These are phyloP conservation scores for Euphysa ruthae DNA, from an alignment of 30 jellyfish, hydroid and myxozoan genomes.

Conservation along the genomic window DNA sequence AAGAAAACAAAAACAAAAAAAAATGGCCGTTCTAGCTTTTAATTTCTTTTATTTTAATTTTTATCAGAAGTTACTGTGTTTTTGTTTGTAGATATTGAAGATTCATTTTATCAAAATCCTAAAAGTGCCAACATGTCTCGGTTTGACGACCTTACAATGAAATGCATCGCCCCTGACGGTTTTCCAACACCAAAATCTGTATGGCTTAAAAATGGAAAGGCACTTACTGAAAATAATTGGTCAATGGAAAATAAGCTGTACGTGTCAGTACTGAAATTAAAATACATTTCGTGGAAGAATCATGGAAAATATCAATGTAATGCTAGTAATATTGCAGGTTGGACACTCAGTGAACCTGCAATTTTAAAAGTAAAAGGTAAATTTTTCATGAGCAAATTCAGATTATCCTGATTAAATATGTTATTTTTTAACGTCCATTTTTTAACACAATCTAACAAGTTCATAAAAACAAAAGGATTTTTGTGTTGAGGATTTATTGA, in stretches of 20 bases:
- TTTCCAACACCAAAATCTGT: conserved; percentile 58
- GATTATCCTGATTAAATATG: too few species aligned
- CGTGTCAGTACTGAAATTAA: neutral
- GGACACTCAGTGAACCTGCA: neutral
- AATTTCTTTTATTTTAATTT: too few species aligned
- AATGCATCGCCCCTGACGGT: conserved; percentile 26
- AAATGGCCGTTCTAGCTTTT: too few species aligned
- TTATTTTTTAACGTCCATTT: too few species aligned
- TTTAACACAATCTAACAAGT: too few species aligned
- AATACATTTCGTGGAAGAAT: neutral
- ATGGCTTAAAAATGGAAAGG: conserved; percentile 31
- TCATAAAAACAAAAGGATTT: too few species aligned
- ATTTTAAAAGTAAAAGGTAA: neutral
- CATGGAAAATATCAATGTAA: conserved; percentile 1
- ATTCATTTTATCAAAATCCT: neutral
- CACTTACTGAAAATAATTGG: neutral
- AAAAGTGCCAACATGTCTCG: neutral
- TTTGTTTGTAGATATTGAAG: conserved; percentile 36
- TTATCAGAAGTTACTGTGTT: neutral
- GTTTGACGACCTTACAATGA: neutral
- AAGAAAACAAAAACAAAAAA: too few species aligned
- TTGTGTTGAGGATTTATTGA: too few species aligned
- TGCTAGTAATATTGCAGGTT: conserved; percentile 7
- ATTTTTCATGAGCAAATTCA: too few species aligned
- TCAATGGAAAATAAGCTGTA: neutral